phyloP scores from a whole-genome alignment of 1,140 invertebrate species.

The Heliothis subflexa region DNA sequence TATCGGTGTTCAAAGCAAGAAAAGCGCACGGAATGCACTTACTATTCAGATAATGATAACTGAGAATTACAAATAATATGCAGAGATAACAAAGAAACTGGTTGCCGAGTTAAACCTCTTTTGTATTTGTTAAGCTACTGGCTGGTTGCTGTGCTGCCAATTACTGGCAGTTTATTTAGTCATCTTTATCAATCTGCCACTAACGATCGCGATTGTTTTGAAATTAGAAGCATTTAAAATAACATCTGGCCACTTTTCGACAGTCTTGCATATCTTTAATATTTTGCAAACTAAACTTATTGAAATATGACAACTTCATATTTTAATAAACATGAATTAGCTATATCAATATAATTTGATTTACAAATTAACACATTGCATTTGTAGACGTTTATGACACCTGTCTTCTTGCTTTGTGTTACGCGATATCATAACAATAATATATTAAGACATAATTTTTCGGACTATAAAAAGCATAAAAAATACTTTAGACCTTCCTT shows the following conservation, averaged over 20 bases:
- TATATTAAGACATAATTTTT: too few relatives aligned
- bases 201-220: neutral
- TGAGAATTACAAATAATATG: neutral
- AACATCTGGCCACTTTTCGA: too few relatives aligned
- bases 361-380: neutral
- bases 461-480: too few relatives aligned
- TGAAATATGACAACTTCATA: neutral
- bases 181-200: neutral
- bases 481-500: too few relatives aligned
- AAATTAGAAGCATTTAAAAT: too few relatives aligned
- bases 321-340: neutral
- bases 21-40: constrained; percentile 7
- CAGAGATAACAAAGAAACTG: neutral
- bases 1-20: neutral
- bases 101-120: constrained; percentile 13
- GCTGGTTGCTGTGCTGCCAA: neutral
- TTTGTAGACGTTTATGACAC: too few relatives aligned
- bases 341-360: neutral
- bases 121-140: constrained; percentile 3
- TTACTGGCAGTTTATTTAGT: neutral
- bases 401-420: too few relatives aligned
- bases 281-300: too few relatives aligned
- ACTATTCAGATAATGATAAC: neutral
- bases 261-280: too few relatives aligned
- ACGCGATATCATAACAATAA: too few relatives aligned